Evolutionary conservation across 2,888 invertebrate genomes (phyloP), one percentile per base, ranked within the genome.

Genomic region (Pachymerium ferrugineum): DNA sequence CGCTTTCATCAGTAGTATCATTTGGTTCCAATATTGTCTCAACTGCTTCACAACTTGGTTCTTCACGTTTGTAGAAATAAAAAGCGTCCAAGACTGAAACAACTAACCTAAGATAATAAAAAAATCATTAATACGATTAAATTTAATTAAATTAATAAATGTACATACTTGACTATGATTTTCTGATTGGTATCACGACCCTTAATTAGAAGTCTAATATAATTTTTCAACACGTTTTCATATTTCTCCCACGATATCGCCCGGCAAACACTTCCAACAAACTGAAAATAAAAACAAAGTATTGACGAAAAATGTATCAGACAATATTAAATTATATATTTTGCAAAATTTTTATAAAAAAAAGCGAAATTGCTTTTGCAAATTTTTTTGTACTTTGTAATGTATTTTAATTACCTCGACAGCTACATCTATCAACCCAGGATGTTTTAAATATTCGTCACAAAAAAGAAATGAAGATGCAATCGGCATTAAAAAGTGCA

Each of bases 51-150:
- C n/a, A n/a, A n/a, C n/a, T n/a, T n/a, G n/a, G n/a, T n/a, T n/a
- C n/a, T n/a, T n/a, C n/a, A n/a, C n/a, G n/a, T n/a, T n/a, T n/a
- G 84, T 97, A 93, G 82, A 91, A 97, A 83, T 97, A 97, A 80
- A 97, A 97, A 0, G 91, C 89, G 81, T 97, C 94, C 76, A 97
- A 85, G 76, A 97, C 89, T 3, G 83, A 83, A 42, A 85, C 78
- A 14, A 85, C 80, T 76, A 84, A 82, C 78, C 29, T 78, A 78
- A n/a, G 62, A 74, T 73, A 74, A 74, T 35, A 67, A 67, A 28
- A 70, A 33, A 29, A 67, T 67, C 5, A 22, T 69, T 19, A 12
- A 69, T 12, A 25, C 10, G 4, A n/a, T n/a, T 12, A 69, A 69
- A 70, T 29, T 35, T 35, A 22, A 54, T 8, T 25, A 4, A 25